Evolutionary conservation across 2,113 vertebrate genomes (phyloP).

Genomic region (Tenrec ecaudatus): DNA sequence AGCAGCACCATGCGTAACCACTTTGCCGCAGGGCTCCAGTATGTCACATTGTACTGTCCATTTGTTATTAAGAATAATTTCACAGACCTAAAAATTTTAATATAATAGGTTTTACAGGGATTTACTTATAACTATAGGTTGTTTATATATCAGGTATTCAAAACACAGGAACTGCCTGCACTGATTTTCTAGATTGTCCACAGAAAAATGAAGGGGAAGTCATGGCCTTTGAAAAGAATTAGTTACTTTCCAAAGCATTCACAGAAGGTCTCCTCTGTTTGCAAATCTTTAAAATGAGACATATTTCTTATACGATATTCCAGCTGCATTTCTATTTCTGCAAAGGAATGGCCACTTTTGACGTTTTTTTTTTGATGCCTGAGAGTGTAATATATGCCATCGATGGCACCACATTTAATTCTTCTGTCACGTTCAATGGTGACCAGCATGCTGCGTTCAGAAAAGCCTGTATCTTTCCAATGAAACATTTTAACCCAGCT

Average conservation of each 20-base stretch:
- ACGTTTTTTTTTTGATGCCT: no score
- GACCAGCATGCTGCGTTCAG: not conserved
- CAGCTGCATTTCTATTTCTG: not conserved
- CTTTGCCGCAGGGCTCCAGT: no score
- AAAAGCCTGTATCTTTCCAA: not conserved
- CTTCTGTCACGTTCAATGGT: not conserved
- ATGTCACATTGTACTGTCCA: not conserved
- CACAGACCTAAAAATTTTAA: not conserved
- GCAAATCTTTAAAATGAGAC: not conserved
- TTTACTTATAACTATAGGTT: not conserved
- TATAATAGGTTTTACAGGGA: not conserved
- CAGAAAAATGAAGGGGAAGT: not conserved
- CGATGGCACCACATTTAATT: fast-evolving
- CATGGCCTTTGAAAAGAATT: not conserved
- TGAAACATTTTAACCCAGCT: not conserved
- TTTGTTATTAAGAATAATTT: not conserved
- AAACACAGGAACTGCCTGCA: no score
- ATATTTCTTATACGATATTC: no score
- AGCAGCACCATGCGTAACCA: no score
- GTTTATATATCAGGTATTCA: not conserved
- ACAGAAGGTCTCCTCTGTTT: not conserved
- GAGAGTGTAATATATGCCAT: fast-evolving
- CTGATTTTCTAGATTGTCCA: no score
- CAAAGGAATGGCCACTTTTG: not conserved
- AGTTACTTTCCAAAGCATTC: not conserved